Percentiles rank a stretch among this genome's conserved stretches.
Conservation (phyloP, 2,797 vertebrate genomes). For the Coregonus ussuriensis region DNA sequence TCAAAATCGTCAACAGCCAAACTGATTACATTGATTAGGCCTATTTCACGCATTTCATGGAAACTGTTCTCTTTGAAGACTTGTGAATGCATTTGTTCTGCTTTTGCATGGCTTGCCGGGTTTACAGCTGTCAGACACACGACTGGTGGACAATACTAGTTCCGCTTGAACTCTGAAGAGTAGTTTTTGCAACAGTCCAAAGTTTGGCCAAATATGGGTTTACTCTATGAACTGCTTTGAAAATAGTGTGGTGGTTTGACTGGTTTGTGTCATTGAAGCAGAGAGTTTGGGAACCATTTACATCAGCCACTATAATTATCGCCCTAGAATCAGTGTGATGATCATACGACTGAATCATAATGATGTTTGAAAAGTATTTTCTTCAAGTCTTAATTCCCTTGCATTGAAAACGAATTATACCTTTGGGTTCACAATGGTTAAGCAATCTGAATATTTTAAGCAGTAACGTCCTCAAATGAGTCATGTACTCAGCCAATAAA, state of each 20-base stretch:
- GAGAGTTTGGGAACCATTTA: neutral
- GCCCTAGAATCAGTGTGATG: neutral
- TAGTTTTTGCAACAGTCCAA: neutral
- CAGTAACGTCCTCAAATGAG: too few relatives aligned
- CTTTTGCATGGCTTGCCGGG: neutral
- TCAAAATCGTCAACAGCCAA: too few relatives aligned
- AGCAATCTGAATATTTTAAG: too few relatives aligned
- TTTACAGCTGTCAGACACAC: neutral
- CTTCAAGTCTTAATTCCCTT: neutral
- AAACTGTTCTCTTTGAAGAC: too few relatives aligned
- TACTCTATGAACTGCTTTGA: too few relatives aligned
- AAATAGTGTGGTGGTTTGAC: neutral
- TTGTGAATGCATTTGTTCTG: too few relatives aligned
- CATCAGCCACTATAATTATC: neutral
- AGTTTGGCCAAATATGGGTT: too few relatives aligned
- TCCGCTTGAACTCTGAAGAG: neutral
- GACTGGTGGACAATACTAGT: neutral
- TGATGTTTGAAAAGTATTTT: neutral
- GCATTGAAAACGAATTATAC: neutral
- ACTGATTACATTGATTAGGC: too few relatives aligned
- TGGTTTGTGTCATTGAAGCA: neutral
- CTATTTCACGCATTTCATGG: too few relatives aligned
- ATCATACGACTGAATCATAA: neutral
- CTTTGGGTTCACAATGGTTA: too few relatives aligned
- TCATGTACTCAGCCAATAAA: too few relatives aligned